These are phyloP conservation scores for Bungarus multicinctus DNA, from an alignment of 2,113 vertebrate species.

Conservation along the genomic window DNA sequence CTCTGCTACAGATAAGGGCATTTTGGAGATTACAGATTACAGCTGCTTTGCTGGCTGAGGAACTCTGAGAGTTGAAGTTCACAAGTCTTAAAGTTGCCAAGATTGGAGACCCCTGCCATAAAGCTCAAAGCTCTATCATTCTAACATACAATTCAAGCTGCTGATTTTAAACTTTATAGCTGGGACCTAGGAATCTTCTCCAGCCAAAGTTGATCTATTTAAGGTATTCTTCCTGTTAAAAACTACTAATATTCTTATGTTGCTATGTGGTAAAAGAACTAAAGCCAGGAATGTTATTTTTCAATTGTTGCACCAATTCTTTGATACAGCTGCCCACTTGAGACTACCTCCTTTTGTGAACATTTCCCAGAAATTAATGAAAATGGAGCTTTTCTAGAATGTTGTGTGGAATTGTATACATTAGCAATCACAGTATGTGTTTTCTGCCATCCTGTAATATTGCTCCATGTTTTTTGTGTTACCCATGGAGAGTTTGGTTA, in stretches of 20 bases:
- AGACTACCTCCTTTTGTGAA: background rate
- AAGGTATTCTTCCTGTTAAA: background rate
- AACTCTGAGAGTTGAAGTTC: too few relatives aligned
- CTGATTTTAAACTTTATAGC: background rate
- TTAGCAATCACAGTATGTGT: background rate
- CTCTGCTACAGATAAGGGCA: background rate
- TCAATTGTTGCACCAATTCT: background rate
- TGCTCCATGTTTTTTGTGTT: background rate
- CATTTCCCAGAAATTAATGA: background rate
- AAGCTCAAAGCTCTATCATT: background rate
- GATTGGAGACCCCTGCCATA: background rate
- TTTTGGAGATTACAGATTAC: background rate
- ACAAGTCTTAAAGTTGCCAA: background rate
- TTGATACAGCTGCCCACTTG: background rate
- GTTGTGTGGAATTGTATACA: background rate
- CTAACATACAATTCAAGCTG: background rate
- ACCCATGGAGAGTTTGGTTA: background rate
- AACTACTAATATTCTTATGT: background rate
- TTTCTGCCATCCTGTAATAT: background rate
- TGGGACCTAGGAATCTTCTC: background rate
- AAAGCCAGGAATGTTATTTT: background rate
- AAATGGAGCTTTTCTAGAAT: background rate
- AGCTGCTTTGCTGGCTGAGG: too few relatives aligned
- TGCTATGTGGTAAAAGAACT: background rate
- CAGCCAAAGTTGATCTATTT: background rate